These are phyloP conservation scores for Drosophila histrio DNA, from an alignment of 2,888 invertebrate species.

Conservation along the genomic window DNA sequence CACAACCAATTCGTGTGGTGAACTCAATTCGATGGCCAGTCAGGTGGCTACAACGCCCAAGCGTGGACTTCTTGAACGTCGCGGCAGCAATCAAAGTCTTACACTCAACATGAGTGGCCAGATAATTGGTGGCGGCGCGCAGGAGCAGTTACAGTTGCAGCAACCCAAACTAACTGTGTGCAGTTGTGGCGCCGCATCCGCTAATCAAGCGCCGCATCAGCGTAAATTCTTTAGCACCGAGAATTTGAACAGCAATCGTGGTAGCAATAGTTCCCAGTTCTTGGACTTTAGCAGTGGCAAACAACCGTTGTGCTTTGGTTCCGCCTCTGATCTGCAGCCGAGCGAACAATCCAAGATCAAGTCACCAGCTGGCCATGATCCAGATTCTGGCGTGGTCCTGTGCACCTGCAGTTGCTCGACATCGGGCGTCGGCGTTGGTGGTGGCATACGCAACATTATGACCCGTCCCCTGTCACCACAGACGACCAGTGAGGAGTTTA, in stretches of 20 bases:
- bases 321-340: slow-evolving; percentile 84
- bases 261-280: slow-evolving; percentile 73
- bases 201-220: slow-evolving; percentile 72
- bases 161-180: slow-evolving; percentile 62
- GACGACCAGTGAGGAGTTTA: slow-evolving; percentile 89
- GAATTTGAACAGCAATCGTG: slow-evolving; percentile 78
- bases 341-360: slow-evolving; percentile 52
- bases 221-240: slow-evolving; percentile 84
- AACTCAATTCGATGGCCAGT: slow-evolving; percentile 86
- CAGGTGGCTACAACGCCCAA: slow-evolving; percentile 82
- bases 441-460: slow-evolving; percentile 85
- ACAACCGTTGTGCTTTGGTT: slow-evolving; percentile 83
- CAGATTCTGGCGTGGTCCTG: slow-evolving; percentile 41
- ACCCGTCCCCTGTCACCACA: slow-evolving; percentile 88
- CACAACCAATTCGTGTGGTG: slow-evolving; percentile 82
- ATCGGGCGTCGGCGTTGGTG: slow-evolving; percentile 31
- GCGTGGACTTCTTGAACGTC: slow-evolving; percentile 91
- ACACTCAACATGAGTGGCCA: slow-evolving; percentile 88
- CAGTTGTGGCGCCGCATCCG: slow-evolving; percentile 61
- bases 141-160: slow-evolving; percentile 46
- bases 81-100: slow-evolving; percentile 95
- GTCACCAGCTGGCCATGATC: slow-evolving; percentile 12
- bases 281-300: slow-evolving; percentile 77
- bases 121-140: slow-evolving; percentile 16
- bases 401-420: slow-evolving; percentile 82